Conservation (phyloP, 2,797 vertebrate genomes). For the Falco rusticolus region DNA sequence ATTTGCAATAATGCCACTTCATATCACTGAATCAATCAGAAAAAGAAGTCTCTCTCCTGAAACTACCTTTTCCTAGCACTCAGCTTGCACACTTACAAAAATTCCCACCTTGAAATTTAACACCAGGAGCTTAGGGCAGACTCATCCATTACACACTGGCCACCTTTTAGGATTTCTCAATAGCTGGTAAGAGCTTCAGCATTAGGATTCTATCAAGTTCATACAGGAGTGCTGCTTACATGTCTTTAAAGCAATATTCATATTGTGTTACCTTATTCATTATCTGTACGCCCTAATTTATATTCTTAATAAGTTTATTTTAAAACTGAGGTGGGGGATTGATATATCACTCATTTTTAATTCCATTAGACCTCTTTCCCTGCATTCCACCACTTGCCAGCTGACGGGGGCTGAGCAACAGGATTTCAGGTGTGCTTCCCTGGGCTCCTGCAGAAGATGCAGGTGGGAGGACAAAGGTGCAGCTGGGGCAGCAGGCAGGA, state of each 20-base stretch:
- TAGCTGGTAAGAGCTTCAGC: not conserved
- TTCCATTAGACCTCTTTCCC: not conserved
- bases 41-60: not conserved
- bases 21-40: not conserved
- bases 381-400: fast-evolving
- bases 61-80: not conserved
- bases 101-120: not conserved
- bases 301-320: not conserved
- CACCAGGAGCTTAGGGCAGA: not conserved
- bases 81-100: not conserved
- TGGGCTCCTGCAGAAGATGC: not conserved
- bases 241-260: not conserved
- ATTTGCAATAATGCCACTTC: not conserved
- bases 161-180: not conserved
- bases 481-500: not conserved
- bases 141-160: not conserved
- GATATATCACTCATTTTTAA: not conserved
- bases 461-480: not conserved
- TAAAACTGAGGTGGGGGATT: fast-evolving
- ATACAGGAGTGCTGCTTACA: fast-evolving
- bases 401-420: not conserved
- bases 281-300: too few species aligned
- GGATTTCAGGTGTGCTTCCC: fast-evolving
- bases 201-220: not conserved
- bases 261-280: not conserved